Base-by-base conservation (phyloP, 1,140 invertebrate genomes). In the Caenorhabditis tropicalis region DNA sequence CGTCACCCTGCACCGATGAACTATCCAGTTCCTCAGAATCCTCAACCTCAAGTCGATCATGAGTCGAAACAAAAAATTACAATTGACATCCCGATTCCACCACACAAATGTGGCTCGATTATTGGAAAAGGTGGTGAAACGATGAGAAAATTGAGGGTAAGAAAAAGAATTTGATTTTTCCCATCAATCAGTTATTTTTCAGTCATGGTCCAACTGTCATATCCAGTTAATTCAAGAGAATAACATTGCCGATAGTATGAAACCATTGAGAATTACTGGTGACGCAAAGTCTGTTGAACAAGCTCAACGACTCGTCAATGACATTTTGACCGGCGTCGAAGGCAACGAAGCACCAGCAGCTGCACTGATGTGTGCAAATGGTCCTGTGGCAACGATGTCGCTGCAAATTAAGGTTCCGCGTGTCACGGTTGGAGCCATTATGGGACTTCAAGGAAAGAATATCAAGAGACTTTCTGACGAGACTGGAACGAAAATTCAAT, bases 181-280 rank as follows among this genome's bases (percentile, higher is more conserved):
- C 4, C 24, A 36, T 19, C 0, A 36, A 36, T n/a, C 16, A 19
- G 3, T 36, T 91, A 96, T 19, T 24, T 74, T 74, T 43, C 36
- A 74, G 65, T 43, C 33, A 24, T 43, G 19, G 19, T 43, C 96
- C 85, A 96, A 96, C 49, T 97, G 97, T 0, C 98, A 98, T 92
- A 99, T 99, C 97, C 95, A 98, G 19, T 95, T 99, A 86, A 96
- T 99, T 88, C 97, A 99, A 91, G 93, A 98, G 21, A 96, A 95
- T 6, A 94, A 94, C 86, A 95, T 91, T 94, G 88, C 89, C 70
- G 89, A 91, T 85, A 91, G 92, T 92, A 94, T 95, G 88, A 98
- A 98, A 91, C 96, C 96, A 0, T 91, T 98, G 10, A 93, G 97
- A 88, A 99, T 99, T 88, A 96, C 95, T 84, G 98, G 98, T 33